phyloP scores from a whole-genome alignment of 2,113 vertebrate genomes.

The Felis chaus region DNA sequence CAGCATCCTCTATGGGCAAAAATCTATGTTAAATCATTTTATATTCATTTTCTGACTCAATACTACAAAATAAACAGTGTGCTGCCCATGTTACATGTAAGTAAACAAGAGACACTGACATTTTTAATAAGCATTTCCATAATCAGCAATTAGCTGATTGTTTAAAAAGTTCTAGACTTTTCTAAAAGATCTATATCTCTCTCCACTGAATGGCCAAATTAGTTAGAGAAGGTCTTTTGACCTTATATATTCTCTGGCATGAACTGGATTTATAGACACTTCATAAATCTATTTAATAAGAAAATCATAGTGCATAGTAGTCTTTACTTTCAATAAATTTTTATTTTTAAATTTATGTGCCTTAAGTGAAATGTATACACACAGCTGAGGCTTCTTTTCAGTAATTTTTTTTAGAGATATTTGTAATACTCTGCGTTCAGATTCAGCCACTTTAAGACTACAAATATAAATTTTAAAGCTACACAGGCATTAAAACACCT shows the following conservation, averaged over 20 bases:
- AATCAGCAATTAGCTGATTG: not conserved
- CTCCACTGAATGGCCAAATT: not conserved
- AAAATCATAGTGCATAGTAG: not conserved
- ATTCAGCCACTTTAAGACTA: not conserved
- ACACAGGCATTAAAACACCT: not conserved
- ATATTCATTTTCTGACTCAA: not conserved
- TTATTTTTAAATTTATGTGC: not conserved
- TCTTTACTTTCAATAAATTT: not conserved
- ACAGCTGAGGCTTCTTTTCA: not conserved
- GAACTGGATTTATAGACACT: not conserved
- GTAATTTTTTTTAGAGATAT: not conserved
- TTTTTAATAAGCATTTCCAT: not conserved
- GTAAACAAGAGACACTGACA: not conserved
- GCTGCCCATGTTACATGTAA: not conserved
- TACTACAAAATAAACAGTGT: not conserved
- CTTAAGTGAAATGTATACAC: not conserved
- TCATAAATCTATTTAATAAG: not conserved
- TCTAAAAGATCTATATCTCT: not conserved
- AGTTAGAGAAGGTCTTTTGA: not conserved
- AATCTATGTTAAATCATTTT: not conserved
- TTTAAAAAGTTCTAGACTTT: not conserved
- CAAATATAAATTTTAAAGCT: not conserved
- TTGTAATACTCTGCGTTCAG: not conserved
- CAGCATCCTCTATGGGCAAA: not conserved
- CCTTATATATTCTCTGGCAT: not conserved